Conservation (phyloP, 2,888 invertebrate genomes). For the Oscheius sp. region DNA sequence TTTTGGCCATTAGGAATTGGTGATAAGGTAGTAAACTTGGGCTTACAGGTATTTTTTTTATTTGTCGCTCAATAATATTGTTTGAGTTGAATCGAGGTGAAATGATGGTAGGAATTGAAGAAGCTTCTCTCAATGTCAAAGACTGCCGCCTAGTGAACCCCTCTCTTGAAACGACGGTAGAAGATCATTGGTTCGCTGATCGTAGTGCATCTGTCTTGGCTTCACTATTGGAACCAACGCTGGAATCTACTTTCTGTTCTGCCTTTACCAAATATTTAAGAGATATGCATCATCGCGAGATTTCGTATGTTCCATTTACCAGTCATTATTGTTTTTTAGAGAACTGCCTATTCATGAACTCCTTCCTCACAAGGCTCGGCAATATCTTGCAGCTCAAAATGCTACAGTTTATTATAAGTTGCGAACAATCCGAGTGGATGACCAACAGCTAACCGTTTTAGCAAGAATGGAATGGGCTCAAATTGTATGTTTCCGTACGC, state of each 20-base stretch:
- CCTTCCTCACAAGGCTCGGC: conserved; percentile 62
- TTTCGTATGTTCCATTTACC: conserved; percentile 32
- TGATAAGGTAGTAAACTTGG: conserved; percentile 50
- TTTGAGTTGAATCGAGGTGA: conserved; percentile 50
- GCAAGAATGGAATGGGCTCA: conserved; percentile 66
- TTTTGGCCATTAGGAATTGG: conserved; percentile 59
- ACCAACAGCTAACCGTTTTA: conserved; percentile 59
- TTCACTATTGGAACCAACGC: conserved; percentile 24
- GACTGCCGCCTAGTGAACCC: conserved; percentile 37
- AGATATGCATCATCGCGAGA: conserved; percentile 38
- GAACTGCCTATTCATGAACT: conserved; percentile 62
- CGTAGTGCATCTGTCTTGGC: conserved; percentile 30
- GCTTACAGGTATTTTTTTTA: conserved; percentile 44
- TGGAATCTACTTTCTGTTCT: conserved; percentile 38
- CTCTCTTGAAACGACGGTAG: conserved; percentile 6
- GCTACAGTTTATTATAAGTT: conserved; percentile 52
- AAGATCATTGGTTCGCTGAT: conserved; percentile 45
- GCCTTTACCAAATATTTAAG: conserved; percentile 34
- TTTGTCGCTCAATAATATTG: background rate
- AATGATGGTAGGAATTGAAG: conserved; percentile 45
- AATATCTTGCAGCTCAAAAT: conserved; percentile 57
- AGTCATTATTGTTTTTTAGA: conserved; percentile 44
- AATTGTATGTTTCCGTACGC: conserved; percentile 39
- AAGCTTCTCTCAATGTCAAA: conserved; percentile 45
- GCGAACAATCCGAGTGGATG: conserved; percentile 54